Evolutionary conservation across 2,797 vertebrate species (phyloP).

Genomic region (Phrynocephalus forsythii): DNA sequence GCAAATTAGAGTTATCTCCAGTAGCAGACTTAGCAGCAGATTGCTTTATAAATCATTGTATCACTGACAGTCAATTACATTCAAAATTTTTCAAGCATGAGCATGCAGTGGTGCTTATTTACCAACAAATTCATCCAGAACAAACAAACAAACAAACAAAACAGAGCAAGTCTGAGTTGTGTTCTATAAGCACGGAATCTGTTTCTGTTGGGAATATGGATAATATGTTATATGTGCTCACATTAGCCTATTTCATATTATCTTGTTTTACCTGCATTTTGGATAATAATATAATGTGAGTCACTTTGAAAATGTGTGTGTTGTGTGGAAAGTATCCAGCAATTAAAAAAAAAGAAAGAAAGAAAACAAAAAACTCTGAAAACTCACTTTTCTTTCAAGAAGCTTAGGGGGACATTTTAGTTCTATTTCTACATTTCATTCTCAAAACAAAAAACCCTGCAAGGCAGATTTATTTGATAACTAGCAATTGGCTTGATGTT

Average conservation of each 20-base stretch:
- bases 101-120: constrained; percentile 72
- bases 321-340: not conserved
- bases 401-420: no score
- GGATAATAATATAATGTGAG: no score
- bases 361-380: not conserved
- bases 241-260: not conserved
- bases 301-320: no score
- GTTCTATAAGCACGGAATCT: constrained; percentile 23
- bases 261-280: no score
- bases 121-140: constrained; percentile 73
- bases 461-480: not conserved
- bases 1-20: constrained; percentile 80
- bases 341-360: no score
- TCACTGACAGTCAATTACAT: constrained; percentile 83
- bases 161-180: constrained; percentile 42
- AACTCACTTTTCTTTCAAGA: not conserved
- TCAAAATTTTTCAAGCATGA: constrained; percentile 81
- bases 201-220: constrained; percentile 49
- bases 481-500: not conserved
- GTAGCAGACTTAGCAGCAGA: constrained; percentile 76
- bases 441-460: not conserved
- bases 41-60: constrained; percentile 84
- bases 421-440: not conserved
- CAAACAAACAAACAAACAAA: constrained; percentile 43
- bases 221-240: not conserved